A percentile compares a stretch with the other conserved stretches of the same genome.
Conservation (phyloP, 2,113 vertebrate genomes). For the Grantiella picta region DNA sequence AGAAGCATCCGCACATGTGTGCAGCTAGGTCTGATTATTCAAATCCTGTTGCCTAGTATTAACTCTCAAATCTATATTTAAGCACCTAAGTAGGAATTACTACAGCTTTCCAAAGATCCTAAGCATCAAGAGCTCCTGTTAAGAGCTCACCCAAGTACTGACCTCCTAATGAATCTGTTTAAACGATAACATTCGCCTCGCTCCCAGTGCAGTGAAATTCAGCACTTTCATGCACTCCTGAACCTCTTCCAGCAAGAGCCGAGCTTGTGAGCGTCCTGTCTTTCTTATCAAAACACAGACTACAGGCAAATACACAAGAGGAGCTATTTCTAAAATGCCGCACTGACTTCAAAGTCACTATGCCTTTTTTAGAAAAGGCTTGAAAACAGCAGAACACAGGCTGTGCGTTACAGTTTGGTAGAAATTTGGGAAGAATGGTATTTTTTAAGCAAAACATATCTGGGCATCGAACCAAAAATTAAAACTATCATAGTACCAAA, state of each 20-base stretch:
- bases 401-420: background rate
- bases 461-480: background rate
- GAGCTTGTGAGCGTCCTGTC: background rate
- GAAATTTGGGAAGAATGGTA: background rate
- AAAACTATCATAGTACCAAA: background rate
- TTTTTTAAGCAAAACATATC: background rate
- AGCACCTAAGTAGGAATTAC: constrained; percentile 56
- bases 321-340: background rate
- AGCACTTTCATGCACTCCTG: background rate
- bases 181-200: fast-evolving
- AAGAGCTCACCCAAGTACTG: background rate
- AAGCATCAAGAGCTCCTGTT: constrained; percentile 26
- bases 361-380: background rate
- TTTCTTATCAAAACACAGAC: background rate
- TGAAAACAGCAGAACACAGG: background rate
- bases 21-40: background rate
- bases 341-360: background rate
- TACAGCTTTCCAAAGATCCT: constrained; percentile 23
- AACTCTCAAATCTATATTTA: constrained; percentile 64
- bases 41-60: constrained; percentile 42
- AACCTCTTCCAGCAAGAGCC: background rate
- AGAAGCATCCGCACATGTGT: background rate
- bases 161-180: constrained; percentile 5
- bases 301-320: background rate
- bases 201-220: background rate